Evolutionary conservation across 2,797 vertebrate species (phyloP).

Genomic region (Catharus ustulatus): DNA sequence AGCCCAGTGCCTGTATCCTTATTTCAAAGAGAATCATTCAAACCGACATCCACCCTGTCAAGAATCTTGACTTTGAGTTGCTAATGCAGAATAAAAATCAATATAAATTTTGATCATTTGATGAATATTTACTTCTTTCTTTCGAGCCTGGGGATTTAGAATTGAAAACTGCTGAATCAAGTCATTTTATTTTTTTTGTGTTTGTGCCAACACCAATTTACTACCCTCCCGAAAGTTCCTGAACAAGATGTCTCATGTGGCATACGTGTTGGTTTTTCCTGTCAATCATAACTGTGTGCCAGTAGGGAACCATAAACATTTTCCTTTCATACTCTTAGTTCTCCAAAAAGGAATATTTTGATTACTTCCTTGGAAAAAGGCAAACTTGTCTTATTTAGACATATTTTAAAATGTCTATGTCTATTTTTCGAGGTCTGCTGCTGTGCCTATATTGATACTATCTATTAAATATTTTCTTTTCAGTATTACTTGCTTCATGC

Average conservation of each 20-base stretch:
- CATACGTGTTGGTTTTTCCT: constrained; percentile 78
- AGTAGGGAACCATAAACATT: constrained; percentile 81
- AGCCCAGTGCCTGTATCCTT: constrained; percentile 74
- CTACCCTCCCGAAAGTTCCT: constrained; percentile 83
- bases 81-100: constrained; percentile 87
- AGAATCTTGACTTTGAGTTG: constrained; percentile 84
- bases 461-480: constrained; percentile 69
- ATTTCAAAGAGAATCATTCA: constrained; percentile 89
- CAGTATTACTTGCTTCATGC: constrained; percentile 13
- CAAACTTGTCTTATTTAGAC: constrained; percentile 73
- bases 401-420: constrained; percentile 33
- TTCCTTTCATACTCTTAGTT: constrained; percentile 76
- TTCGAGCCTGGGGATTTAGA: constrained; percentile 76
- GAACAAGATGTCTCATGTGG: constrained; percentile 82
- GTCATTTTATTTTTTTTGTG: constrained; percentile 85
- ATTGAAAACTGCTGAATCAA: constrained; percentile 87
- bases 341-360: constrained; percentile 78
- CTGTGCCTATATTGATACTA: constrained; percentile 50
- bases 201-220: constrained; percentile 86
- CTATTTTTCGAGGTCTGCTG: constrained; percentile 52
- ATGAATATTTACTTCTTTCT: constrained; percentile 87
- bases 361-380: constrained; percentile 77
- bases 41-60: constrained; percentile 79
- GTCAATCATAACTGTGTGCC: constrained; percentile 83
- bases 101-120: constrained; percentile 89